Evolutionary conservation across 2,888 invertebrate species (phyloP), one percentile per base, ranked within the genome.

Genomic region (Eristalinus sepulchralis): DNA sequence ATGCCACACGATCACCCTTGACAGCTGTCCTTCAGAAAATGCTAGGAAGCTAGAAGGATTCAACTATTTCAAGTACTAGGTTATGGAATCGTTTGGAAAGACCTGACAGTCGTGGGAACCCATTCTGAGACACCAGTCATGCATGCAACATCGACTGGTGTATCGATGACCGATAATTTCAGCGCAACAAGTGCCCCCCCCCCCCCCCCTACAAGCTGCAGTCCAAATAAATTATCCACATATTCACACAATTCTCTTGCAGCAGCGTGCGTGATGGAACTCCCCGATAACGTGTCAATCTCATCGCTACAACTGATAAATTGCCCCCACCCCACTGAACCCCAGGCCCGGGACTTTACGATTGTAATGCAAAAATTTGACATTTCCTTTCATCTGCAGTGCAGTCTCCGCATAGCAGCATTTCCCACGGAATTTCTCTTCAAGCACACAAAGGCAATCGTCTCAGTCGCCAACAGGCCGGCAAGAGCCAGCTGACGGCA

Each of bases 301-400:
- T 68, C 62, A 63, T 81, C 81, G 66, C 66, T 33, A 47, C 59
- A 80, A 67, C 53, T 31, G 47, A 84, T 72, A 76, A 72, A 67
- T 76, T 63, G 71, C 22, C 4, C 31, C 9, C 0, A 39, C 47
- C 64, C n/a, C n/a, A n/a, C n/a, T n/a, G n/a, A 60, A 71, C 67
- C 63, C 63, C 80, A 27, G 47, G 76, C 67, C 60, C 77, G 47
- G 17, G 71, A 63, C 71, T 83, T 83, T 83, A 86, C 86, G 86
- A 83, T 83, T 83, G 83, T 83, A 75, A 79, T 67, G 78, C 55
- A 82, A 78, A 86, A 86, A 83, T 86, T 86, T 86, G 86, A 86
- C 86, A 71, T 86, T 83, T 86, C 83, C 82, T 86, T 76, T 83
- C 86, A 86, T 83, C 86, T 75, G 77, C 77, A 68, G 76, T 67